These are phyloP conservation scores for Mnemiopsis leidyi DNA, from an alignment of 37 sponge, comb jelly and placozoan species.

Conservation along the genomic window DNA sequence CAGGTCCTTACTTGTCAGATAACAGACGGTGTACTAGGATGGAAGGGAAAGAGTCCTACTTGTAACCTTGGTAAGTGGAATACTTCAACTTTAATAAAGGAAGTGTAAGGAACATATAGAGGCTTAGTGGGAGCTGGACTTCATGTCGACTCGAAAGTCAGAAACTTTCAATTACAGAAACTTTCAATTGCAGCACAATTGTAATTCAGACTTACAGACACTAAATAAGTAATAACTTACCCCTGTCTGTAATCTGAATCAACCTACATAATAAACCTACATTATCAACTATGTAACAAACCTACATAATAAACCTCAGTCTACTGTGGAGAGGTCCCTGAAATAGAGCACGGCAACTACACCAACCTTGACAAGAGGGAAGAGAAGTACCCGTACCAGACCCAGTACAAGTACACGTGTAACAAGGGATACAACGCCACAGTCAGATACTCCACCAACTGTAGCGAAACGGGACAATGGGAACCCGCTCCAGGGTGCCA, in stretches of 20 bases:
- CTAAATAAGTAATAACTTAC: no score
- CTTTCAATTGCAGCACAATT: no score
- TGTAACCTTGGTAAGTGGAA: slow-evolving; percentile 16
- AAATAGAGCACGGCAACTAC: slow-evolving; percentile 22
- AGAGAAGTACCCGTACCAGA: not conserved
- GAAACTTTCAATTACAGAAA: no score
- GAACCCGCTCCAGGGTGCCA: not conserved
- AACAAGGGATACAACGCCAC: slow-evolving; percentile 16
- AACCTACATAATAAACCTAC: no score
- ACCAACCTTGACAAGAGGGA: not conserved
- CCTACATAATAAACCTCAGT: no score
- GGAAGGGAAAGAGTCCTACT: slow-evolving; percentile 41
- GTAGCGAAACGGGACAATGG: not conserved
- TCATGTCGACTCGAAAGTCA: no score
- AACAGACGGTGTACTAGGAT: slow-evolving; percentile 7
- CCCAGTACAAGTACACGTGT: not conserved
- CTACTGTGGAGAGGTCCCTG: not conserved
- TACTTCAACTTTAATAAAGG: no score
- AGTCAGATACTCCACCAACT: not conserved
- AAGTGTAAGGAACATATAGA: no score
- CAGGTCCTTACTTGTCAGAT: not conserved
- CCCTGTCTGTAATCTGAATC: no score
- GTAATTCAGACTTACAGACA: no score
- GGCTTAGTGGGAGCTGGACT: no score
- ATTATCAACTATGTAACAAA: no score